Conservation (phyloP, 2,888 invertebrate species). For the Aleiodes alternator region DNA sequence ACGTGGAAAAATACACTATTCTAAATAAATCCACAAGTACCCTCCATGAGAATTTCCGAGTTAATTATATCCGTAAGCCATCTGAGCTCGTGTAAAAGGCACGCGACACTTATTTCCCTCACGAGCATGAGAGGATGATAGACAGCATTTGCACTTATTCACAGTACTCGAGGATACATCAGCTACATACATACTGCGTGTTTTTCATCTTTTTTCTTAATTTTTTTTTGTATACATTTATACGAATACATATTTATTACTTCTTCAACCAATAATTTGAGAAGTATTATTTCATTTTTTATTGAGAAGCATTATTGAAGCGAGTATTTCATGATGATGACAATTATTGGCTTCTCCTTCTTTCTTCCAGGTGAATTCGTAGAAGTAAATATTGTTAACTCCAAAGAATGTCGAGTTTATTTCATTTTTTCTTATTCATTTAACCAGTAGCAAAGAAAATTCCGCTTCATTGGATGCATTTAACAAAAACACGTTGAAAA, state of each 20-base stretch:
- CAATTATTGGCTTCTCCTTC: too few relatives aligned
- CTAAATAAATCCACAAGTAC: constrained; percentile 26
- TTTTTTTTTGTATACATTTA: not conserved
- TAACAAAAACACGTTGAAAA: not conserved
- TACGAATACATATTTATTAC: not conserved
- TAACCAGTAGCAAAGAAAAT: too few relatives aligned
- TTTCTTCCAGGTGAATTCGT: too few relatives aligned
- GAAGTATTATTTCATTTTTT: too few relatives aligned
- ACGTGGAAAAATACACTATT: constrained; percentile 1
- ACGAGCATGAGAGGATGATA: constrained; percentile 8
- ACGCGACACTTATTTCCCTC: constrained; percentile 32
- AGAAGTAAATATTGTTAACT: too few relatives aligned
- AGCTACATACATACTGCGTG: not conserved
- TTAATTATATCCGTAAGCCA: constrained; percentile 29
- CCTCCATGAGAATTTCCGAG: constrained; percentile 15
- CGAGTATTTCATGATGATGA: too few relatives aligned
- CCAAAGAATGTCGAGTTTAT: too few relatives aligned
- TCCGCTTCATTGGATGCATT: too few relatives aligned
- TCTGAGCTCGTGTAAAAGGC: constrained; percentile 28
- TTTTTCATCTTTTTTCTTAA: not conserved
- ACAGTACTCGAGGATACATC: not conserved
- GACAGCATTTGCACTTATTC: constrained; percentile 19
- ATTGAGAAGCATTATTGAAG: too few relatives aligned
- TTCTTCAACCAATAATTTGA: too few relatives aligned
- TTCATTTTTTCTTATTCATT: too few relatives aligned